Evolutionary conservation across 2,113 vertebrate genomes (phyloP).

Genomic region (Halichoeres trimaculatus): DNA sequence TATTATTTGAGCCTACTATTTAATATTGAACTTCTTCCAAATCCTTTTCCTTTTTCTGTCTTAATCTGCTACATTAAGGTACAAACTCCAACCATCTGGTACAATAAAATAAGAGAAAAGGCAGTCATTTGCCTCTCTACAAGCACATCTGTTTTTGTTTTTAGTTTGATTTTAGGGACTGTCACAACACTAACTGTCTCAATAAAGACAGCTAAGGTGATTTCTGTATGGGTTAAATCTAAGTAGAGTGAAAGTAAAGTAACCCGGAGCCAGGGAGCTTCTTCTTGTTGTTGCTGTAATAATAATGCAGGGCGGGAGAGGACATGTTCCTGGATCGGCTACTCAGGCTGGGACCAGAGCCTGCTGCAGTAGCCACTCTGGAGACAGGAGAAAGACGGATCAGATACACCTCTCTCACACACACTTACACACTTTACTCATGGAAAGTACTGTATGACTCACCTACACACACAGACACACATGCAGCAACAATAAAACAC

Average conservation of each 20-base stretch:
- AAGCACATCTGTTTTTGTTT: neutral
- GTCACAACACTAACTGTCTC: neutral
- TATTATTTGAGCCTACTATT: neutral
- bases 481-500: neutral
- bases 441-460: neutral
- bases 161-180: neutral
- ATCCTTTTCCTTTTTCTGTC: neutral
- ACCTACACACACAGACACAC: constrained; percentile 9
- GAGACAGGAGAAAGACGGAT: constrained; percentile 69
- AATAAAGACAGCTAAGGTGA: neutral
- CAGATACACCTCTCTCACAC: constrained; percentile 30
- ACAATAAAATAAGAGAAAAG: neutral
- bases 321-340: constrained; percentile 80
- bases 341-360: constrained; percentile 70
- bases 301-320: constrained; percentile 79
- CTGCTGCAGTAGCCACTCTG: constrained; percentile 66
- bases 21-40: neutral
- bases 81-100: constrained; percentile 35
- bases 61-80: neutral
- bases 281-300: constrained; percentile 80
- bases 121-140: neutral
- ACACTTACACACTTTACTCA: neutral
- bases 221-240: neutral
- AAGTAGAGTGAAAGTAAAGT: constrained; percentile 37
- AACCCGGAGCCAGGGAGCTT: constrained; percentile 70